Evolutionary conservation across 37 sponge, comb jelly and placozoan species (phyloP).

Genomic region (Diacarnus erythraeanus): DNA sequence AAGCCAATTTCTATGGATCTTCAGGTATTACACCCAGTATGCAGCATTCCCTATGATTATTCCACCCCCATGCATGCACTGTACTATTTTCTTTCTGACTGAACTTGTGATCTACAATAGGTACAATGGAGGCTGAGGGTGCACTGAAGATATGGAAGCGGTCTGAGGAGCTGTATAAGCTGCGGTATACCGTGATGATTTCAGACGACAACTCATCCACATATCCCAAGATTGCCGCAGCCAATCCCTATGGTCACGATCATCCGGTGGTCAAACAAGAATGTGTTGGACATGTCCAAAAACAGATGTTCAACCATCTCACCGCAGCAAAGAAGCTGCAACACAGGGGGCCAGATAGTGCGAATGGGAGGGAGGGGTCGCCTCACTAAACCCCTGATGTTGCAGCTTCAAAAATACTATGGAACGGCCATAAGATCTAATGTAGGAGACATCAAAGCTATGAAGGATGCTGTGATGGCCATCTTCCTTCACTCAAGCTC

Average conservation of each 20-base stretch:
- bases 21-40: too few relatives aligned
- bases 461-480: conserved; percentile 15
- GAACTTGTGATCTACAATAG: too few relatives aligned
- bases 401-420: conserved; percentile 1
- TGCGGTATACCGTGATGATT: neutral
- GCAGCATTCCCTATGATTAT: too few relatives aligned
- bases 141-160: neutral
- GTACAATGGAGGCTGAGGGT: conserved; percentile 3
- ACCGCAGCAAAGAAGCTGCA: neutral
- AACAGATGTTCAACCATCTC: neutral
- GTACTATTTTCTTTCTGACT: too few relatives aligned
- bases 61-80: too few relatives aligned
- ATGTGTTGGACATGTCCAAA: conserved; percentile 11
- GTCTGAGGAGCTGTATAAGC: neutral
- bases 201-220: neutral
- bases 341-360: neutral
- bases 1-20: neutral
- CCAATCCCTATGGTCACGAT: neutral
- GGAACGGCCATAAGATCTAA: conserved; percentile 10
- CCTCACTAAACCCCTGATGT: neutral
- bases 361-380: conserved; percentile 10
- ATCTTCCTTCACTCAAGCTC: conserved; percentile 1
- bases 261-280: neutral
- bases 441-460: neutral
- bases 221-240: neutral